These are phyloP conservation scores for Accipiter minullus DNA, from an alignment of 2,797 vertebrate genomes.

Conservation along the genomic window DNA sequence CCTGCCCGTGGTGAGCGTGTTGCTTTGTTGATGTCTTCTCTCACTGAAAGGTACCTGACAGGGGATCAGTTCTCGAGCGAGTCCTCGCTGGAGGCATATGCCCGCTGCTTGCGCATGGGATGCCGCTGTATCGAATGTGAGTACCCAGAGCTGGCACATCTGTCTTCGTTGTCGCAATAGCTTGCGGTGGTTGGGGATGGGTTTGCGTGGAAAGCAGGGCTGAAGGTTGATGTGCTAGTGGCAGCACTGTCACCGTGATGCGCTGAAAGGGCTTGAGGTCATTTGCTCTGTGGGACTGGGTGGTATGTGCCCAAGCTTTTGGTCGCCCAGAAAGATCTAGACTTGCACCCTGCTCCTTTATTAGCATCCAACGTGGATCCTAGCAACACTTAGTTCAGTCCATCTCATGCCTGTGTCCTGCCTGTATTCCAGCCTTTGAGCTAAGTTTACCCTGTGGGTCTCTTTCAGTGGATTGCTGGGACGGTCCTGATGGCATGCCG, in stretches of 20 bases:
- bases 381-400: neutral
- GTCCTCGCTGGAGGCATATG: constrained; percentile 97
- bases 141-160: neutral
- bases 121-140: constrained; percentile 97
- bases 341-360: neutral
- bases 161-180: accelerated
- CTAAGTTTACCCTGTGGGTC: neutral
- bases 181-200: neutral
- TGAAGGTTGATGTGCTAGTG: accelerated
- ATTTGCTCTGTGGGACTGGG: neutral
- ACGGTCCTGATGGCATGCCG: constrained; percentile 95
- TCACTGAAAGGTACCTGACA: constrained; percentile 83
- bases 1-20: accelerated
- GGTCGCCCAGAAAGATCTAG: neutral
- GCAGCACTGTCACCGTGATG: accelerated
- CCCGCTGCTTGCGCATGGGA: constrained; percentile 96
- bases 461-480: constrained; percentile 97
- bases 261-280: neutral
- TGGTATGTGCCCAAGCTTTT: accelerated
- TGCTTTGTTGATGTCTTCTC: neutral
- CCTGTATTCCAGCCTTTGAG: neutral
- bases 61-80: constrained; percentile 99
- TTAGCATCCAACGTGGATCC: accelerated
- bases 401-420: accelerated
- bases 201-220: neutral